Percentiles rank a stretch among this genome's conserved stretches.
Evolutionary conservation across 2,797 vertebrate genomes (phyloP).

Genomic region (Moxostoma hubbsi): DNA sequence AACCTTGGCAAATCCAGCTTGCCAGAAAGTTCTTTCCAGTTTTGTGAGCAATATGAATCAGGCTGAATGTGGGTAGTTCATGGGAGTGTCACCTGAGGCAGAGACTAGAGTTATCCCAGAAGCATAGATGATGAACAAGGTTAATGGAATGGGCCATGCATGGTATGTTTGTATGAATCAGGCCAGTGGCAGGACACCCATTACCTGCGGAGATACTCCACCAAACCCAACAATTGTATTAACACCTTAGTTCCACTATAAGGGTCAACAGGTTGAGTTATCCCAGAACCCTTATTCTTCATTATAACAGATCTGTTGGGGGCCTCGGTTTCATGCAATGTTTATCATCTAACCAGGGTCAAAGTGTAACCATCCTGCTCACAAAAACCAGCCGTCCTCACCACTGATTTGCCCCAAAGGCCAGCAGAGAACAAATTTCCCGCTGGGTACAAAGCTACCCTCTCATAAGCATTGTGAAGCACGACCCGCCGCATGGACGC

Average conservation of each 20-base stretch:
- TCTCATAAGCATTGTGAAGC: slow-evolving; percentile 46
- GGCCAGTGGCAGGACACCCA: slow-evolving; percentile 48
- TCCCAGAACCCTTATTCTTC: not conserved
- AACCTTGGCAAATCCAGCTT: too few relatives aligned
- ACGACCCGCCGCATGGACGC: not conserved
- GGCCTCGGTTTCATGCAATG: slow-evolving; percentile 32
- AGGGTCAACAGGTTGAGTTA: slow-evolving; percentile 1
- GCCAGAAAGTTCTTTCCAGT: too few relatives aligned
- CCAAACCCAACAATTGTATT: slow-evolving; percentile 25
- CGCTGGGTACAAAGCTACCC: slow-evolving; percentile 69
- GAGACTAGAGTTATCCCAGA: slow-evolving; percentile 38
- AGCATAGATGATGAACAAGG: slow-evolving; percentile 60
- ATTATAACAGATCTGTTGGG: slow-evolving; percentile 10
- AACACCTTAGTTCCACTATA: slow-evolving; percentile 32
- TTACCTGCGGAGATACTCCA: slow-evolving; percentile 37
- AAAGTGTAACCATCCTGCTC: slow-evolving; percentile 52
- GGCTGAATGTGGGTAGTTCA: slow-evolving; percentile 42
- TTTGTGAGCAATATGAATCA: slow-evolving; percentile 1
- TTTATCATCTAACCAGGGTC: slow-evolving; percentile 56
- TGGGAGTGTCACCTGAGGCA: not conserved
- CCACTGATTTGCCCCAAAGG: slow-evolving; percentile 58
- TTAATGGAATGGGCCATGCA: slow-evolving; percentile 58
- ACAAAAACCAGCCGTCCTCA: slow-evolving; percentile 30
- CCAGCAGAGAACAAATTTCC: slow-evolving; percentile 66
- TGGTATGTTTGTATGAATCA: slow-evolving; percentile 59